A percentile compares a stretch with the other conserved stretches of the same genome.
These are phyloP conservation scores for Scaptomyza parva DNA, from an alignment of 2,888 invertebrate species.

Conservation along the genomic window DNA sequence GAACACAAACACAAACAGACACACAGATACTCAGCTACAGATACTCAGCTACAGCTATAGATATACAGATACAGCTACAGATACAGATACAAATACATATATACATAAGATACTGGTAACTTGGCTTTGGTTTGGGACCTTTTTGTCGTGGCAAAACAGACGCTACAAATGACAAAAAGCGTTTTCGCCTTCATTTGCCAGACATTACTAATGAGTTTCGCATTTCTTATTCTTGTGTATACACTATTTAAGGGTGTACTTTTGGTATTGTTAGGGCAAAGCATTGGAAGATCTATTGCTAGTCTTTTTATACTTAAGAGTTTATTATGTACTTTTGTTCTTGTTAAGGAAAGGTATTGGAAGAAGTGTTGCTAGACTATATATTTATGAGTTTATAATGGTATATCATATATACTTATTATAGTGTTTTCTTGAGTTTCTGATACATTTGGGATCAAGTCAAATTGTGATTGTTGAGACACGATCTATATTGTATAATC, in stretches of 20 bases:
- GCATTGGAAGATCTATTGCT: no score
- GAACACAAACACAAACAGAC: constrained; percentile 44
- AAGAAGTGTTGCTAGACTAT: no score
- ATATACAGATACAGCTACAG: constrained; percentile 19
- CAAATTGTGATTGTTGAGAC: neutral
- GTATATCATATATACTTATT: no score
- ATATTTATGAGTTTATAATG: no score
- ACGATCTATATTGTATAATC: neutral
- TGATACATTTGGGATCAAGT: no score
- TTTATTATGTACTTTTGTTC: no score
- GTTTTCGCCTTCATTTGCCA: constrained; percentile 36
- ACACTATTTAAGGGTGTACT: neutral
- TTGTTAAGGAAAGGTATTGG: no score
- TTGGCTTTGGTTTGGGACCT: neutral
- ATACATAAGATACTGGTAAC: constrained; percentile 18
- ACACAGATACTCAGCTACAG: constrained; percentile 35
- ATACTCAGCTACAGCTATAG: constrained; percentile 31
- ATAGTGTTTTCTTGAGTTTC: no score
- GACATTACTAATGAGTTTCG: constrained; percentile 62
- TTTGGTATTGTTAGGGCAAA: no score
- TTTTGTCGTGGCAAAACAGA: constrained; percentile 2
- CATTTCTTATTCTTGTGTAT: constrained; percentile 2
- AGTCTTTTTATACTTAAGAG: no score
- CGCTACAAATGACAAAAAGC: constrained; percentile 64
- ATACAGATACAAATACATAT: constrained; percentile 26